Evolutionary conservation across 2,888 invertebrate genomes (phyloP).

Genomic region (Lasioglossum lativentre): DNA sequence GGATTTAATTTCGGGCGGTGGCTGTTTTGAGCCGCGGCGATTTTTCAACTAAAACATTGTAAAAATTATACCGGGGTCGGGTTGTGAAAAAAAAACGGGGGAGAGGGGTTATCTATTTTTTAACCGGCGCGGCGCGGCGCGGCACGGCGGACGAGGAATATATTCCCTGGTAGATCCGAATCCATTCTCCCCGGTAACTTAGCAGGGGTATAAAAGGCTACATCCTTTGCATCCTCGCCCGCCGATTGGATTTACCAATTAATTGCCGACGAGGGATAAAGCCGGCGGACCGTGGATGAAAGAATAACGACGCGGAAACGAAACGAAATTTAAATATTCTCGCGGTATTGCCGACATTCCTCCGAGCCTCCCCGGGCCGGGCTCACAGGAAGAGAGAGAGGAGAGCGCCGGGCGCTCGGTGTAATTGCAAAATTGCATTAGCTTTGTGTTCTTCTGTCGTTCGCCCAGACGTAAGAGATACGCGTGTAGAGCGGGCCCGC

Average conservation of each 20-base stretch:
- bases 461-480: slow-evolving; percentile 80
- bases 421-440: slow-evolving; percentile 83
- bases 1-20: neutral
- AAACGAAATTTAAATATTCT: slow-evolving; percentile 80
- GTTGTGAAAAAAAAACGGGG: neutral
- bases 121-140: neutral
- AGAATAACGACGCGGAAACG: slow-evolving; percentile 81
- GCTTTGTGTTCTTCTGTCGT: slow-evolving; percentile 81
- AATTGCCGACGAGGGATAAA: slow-evolving; percentile 71
- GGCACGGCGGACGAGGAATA: neutral
- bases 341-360: slow-evolving; percentile 72
- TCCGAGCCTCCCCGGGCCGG: slow-evolving; percentile 57
- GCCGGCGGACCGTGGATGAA: slow-evolving; percentile 72
- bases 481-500: slow-evolving; percentile 55
- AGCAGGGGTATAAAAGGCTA: slow-evolving; percentile 47
- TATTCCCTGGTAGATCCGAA: slow-evolving; percentile 10
- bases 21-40: neutral
- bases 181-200: slow-evolving; percentile 26
- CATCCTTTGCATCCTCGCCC: slow-evolving; percentile 61
- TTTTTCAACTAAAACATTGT: neutral
- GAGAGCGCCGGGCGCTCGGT: slow-evolving; percentile 68
- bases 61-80: neutral
- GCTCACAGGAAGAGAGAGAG: slow-evolving; percentile 64
- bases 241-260: slow-evolving; percentile 80
- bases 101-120: neutral